A percentile compares a stretch with the other conserved stretches of the same genome.
Evolutionary conservation across 2,888 invertebrate genomes (phyloP).

Genomic region (Leucoma salicis): DNA sequence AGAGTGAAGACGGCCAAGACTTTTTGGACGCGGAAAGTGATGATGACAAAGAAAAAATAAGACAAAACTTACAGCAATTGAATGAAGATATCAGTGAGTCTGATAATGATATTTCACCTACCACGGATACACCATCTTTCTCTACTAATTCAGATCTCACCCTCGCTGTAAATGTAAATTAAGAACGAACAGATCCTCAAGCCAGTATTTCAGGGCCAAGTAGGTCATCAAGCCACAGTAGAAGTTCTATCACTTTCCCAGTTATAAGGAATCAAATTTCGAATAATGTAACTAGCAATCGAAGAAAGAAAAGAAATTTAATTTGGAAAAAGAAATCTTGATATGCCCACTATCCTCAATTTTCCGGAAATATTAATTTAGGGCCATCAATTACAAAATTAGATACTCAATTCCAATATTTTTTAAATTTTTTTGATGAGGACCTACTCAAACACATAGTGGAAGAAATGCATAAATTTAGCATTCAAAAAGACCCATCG

Average conservation of each 20-base stretch:
- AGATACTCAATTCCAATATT: constrained; percentile 1
- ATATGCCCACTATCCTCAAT: neutral
- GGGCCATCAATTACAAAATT: too few species aligned
- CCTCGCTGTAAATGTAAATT: neutral
- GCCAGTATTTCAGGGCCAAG: neutral
- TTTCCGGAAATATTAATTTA: neutral
- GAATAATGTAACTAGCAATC: neutral
- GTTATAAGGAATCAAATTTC: neutral
- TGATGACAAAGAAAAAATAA: neutral
- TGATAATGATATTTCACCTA: neutral
- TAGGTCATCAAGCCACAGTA: neutral
- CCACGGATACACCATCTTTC: neutral
- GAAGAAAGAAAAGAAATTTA: neutral
- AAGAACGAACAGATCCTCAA: neutral
- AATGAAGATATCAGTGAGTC: neutral
- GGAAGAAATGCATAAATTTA: constrained; percentile 1
- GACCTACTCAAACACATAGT: neutral
- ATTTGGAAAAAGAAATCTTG: neutral
- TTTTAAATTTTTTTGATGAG: neutral
- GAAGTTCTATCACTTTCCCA: neutral
- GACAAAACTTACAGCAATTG: neutral
- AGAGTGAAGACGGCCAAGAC: too few species aligned
- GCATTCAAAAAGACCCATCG: constrained; percentile 4
- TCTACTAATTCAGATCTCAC: neutral
- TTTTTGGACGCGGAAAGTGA: constrained; percentile 2